Base-by-base conservation (phyloP, 2,888 invertebrate genomes). In the Idaea dimidiata region DNA sequence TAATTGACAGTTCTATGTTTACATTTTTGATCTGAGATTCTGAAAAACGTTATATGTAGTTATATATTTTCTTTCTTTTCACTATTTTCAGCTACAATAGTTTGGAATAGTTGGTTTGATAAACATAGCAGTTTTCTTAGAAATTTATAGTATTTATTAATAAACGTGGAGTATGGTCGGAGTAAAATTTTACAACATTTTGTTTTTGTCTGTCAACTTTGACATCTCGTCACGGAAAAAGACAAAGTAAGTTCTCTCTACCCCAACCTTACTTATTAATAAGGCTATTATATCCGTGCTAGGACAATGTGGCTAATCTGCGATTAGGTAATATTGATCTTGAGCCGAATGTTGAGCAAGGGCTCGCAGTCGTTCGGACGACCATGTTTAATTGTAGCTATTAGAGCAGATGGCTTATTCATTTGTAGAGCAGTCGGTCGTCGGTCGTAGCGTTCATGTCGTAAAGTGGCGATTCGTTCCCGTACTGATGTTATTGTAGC, bases 341-440 rank as follows among this genome's bases (percentile, higher is more conserved):
- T 86, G 79, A 84, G 81, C 82, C 81, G 75, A 86, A 82, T 79
- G 79, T 78, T 78, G 76, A 80, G 80, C 81, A 82, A 87, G 83
- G 80, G 78, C 77, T 77, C 76, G 77, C 70, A 61, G 68, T 66
- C 75, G 78, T 80, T 80, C 80, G 80, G 82, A 84, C 86, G 83
- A 85, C 84, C 88, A 87, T 90, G 91, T 91, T 92, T 92, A 91
- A 92, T 91, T 91, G 91, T 85, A 79, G 82, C 92, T 86, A 92
- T 92, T 91, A 91, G 90, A 88, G 86, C 91, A 91, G 91, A 92
- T 92, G 91, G 91, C 92, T 91, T 92, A 91, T 91, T 91, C 92
- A 92, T 91, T 91, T 91, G 91, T 92, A 91, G 91, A 91, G 88
- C 91, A 91, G 79, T 89, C 89, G 91, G 86, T 87, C 89, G 79